phyloP scores from a whole-genome alignment of 1,140 invertebrate species.

The Eumaeus atala region DNA sequence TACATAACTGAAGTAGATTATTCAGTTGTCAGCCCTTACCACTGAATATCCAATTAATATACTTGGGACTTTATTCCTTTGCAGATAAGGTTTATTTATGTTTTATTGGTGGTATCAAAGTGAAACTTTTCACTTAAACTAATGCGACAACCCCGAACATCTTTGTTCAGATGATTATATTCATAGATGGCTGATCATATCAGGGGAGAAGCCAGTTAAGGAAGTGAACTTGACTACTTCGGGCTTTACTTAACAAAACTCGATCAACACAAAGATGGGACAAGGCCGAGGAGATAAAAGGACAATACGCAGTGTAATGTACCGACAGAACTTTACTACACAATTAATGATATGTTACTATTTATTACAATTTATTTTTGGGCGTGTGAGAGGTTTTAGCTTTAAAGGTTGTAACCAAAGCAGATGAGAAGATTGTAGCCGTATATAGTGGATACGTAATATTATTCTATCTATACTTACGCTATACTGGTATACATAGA shows the following conservation, averaged over 20 bases:
- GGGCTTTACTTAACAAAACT: slow-evolving; percentile 11
- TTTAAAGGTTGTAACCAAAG: too few species aligned
- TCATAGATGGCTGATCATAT: slow-evolving; percentile 17
- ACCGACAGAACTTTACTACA: not conserved
- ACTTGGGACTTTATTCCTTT: slow-evolving; percentile 11
- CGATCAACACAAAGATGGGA: slow-evolving; percentile 11
- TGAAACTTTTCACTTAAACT: slow-evolving; percentile 19
- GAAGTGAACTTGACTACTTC: slow-evolving; percentile 18
- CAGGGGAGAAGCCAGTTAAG: slow-evolving; percentile 12
- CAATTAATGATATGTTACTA: too few species aligned
- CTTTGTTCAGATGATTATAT: slow-evolving; percentile 18
- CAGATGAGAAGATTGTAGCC: too few species aligned
- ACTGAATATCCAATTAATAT: not conserved
- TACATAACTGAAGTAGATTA: slow-evolving; percentile 16
- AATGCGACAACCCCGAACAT: slow-evolving; percentile 14
- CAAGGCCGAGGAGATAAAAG: slow-evolving; percentile 10
- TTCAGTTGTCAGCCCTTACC: slow-evolving; percentile 16
- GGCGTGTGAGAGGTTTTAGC: too few species aligned
- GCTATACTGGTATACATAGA: too few species aligned
- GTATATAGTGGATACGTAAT: too few species aligned
- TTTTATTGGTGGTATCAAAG: slow-evolving; percentile 13
- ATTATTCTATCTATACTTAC: too few species aligned
- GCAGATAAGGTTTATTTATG: slow-evolving; percentile 8
- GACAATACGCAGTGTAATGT: slow-evolving; percentile 13
- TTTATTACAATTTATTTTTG: too few species aligned